A percentile compares a stretch with the other conserved stretches of the same genome.
Evolutionary conservation across 2,113 vertebrate species (phyloP).

Genomic region (Embiotoca jacksoni): DNA sequence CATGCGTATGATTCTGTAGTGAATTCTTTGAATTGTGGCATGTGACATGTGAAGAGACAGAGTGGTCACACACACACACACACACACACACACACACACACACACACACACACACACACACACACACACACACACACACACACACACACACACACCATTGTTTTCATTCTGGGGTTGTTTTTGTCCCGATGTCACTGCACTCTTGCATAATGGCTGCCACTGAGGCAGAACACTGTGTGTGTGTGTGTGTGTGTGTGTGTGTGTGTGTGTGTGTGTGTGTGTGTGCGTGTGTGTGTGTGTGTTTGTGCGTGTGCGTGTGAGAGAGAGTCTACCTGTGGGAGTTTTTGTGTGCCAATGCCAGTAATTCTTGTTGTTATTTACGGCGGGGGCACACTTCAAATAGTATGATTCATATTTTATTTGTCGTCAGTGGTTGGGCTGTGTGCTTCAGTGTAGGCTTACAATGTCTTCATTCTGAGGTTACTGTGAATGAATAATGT

Average conservation of each 20-base stretch:
- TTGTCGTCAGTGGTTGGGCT: neutral
- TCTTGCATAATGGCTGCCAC: conserved; percentile 58
- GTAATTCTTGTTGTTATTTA: conserved; percentile 56
- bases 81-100: conserved; percentile 20
- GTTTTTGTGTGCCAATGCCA: conserved; percentile 10
- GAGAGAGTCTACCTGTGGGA: conserved; percentile 12
- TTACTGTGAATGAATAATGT: no score
- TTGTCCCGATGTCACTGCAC: conserved; percentile 67
- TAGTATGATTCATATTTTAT: conserved; percentile 36
- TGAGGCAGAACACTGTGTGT: conserved; percentile 20
- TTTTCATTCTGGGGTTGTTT: conserved; percentile 72
- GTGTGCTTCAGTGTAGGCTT: neutral
- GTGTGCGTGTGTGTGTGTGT: neutral
- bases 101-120: conserved; percentile 20
- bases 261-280: conserved; percentile 6
- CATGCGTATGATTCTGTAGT: conserved; percentile 11
- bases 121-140: conserved; percentile 26
- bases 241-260: neutral
- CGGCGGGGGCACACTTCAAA: conserved; percentile 40
- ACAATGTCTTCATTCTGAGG: neutral
- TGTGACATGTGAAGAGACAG: conserved; percentile 14
- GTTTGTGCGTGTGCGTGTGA: neutral
- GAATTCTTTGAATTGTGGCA: conserved; percentile 58
- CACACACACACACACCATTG: conserved; percentile 42
- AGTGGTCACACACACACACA: conserved; percentile 29